Evolutionary conservation across 2,797 vertebrate genomes (phyloP).

Genomic region (Clarias platycephalus): DNA sequence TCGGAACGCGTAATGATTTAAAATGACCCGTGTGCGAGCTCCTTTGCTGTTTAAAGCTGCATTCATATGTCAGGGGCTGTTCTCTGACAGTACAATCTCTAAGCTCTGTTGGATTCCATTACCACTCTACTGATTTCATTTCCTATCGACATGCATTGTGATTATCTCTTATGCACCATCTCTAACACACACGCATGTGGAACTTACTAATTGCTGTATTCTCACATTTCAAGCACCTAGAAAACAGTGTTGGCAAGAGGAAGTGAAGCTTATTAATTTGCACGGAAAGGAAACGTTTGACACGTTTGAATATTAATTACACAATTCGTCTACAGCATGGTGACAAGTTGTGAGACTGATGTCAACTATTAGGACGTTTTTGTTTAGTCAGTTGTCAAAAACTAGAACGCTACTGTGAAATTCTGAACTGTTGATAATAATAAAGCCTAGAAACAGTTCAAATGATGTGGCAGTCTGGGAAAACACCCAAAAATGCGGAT

Average conservation of each 20-base stretch:
- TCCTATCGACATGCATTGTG: constrained; percentile 66
- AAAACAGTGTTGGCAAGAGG: constrained; percentile 49
- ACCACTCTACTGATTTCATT: constrained; percentile 69
- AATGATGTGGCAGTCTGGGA: not conserved
- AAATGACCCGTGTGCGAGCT: constrained; percentile 20
- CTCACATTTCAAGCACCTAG: constrained; percentile 66
- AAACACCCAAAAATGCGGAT: not conserved
- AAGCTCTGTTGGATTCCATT: constrained; percentile 69
- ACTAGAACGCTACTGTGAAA: not conserved
- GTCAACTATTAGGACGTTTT: not conserved
- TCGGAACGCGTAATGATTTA: constrained; percentile 23
- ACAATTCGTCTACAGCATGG: not conserved
- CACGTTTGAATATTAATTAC: not conserved
- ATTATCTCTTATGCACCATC: constrained; percentile 63
- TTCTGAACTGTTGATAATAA: not conserved
- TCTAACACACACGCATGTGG: constrained; percentile 54
- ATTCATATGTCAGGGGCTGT: constrained; percentile 65
- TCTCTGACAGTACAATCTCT: constrained; percentile 68
- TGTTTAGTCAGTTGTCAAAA: not conserved
- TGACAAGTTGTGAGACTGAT: not conserved
- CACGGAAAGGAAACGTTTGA: constrained; percentile 4
- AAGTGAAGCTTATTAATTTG: constrained; percentile 8
- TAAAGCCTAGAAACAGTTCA: not conserved
- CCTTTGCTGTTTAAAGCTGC: constrained; percentile 51
- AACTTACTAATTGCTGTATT: constrained; percentile 75